Base-by-base conservation (phyloP, 53 echinoderm and acorn worm species). In the Pentamera pediparva region DNA sequence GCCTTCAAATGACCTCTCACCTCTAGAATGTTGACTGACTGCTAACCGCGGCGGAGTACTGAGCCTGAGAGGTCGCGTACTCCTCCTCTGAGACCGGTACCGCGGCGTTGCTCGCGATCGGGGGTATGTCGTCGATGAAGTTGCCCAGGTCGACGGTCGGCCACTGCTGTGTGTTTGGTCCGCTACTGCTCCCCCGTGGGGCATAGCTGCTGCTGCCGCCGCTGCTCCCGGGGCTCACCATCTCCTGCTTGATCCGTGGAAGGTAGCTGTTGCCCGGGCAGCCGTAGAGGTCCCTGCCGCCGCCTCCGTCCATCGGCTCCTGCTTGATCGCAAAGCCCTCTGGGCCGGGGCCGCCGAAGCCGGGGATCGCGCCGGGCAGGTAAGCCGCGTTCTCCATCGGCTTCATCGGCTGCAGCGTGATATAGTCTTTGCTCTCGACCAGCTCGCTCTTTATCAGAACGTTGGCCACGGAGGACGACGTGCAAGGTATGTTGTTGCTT, bases 61-160 rank as follows among this genome's bases (percentile, higher is more conserved):
- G 67, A 67, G 45, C 3, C 47, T 43, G 67, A 8, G 41, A 27
- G 12, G 67, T 17, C 32, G 30, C 34, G 34, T 72, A 54, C 50
- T 72, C 73, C 35, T 53, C 73, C 52, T 72, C 73, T 32, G 73
- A 36, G 29, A 72, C 73, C 6, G 73, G 73, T 21, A 72, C 73
- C 55, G 73, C 73, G 32, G 73, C 55, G 32, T 72, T 72, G 35
- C 73, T 72, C 29, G 73, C 78, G 65, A 92, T 92, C 59, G 75
- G 84, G 64, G 92, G 92, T 74, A 92, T 92, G 69, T 85, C 85
- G 60, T 92, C 92, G 78, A 92, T 85, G 85, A 92, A 92, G 64
- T 92, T 82, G 50, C 87, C 88, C 76, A 87, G 78, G 63, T 63
- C 79, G 56, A 79, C 59, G 6, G 73, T 53, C 6, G 73, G 55